Evolutionary conservation across 2,888 invertebrate species (phyloP).

Genomic region (Apamea sordens): DNA sequence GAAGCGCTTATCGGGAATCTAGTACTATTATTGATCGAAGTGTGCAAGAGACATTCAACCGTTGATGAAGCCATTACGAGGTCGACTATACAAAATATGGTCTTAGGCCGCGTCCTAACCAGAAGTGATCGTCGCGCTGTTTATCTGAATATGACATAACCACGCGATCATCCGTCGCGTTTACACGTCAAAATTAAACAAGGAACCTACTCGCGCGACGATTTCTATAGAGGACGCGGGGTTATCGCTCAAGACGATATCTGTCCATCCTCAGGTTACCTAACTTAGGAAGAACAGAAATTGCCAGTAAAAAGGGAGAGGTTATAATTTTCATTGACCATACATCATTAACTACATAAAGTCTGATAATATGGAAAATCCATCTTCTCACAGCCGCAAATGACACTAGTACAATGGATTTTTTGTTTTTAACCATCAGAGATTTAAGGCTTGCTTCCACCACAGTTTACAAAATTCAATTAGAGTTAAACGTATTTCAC

Average conservation of each 20-base stretch:
- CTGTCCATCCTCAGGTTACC: neutral
- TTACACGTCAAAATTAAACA: neutral
- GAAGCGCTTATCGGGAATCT: too few species aligned
- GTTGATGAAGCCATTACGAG: neutral
- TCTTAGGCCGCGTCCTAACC: neutral
- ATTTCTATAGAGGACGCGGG: neutral
- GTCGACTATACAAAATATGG: neutral
- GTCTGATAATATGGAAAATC: conserved; percentile 17
- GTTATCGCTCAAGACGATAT: neutral
- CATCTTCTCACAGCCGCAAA: neutral
- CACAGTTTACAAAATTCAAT: neutral
- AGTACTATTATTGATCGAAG: too few species aligned
- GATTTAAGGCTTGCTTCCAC: conserved; percentile 9
- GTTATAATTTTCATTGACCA: neutral
- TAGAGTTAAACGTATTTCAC: conserved; percentile 2
- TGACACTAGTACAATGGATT: neutral
- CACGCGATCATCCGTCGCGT: neutral
- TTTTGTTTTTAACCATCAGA: neutral
- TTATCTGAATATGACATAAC: neutral
- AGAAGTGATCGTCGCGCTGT: neutral
- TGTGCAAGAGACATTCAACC: neutral
- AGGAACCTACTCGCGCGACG: neutral
- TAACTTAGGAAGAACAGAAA: conserved; percentile 4
- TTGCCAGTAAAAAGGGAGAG: neutral
- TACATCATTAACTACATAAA: neutral